These are phyloP conservation scores for Sigmodon hispidus DNA, from an alignment of 2,113 vertebrate species.

Conservation along the genomic window DNA sequence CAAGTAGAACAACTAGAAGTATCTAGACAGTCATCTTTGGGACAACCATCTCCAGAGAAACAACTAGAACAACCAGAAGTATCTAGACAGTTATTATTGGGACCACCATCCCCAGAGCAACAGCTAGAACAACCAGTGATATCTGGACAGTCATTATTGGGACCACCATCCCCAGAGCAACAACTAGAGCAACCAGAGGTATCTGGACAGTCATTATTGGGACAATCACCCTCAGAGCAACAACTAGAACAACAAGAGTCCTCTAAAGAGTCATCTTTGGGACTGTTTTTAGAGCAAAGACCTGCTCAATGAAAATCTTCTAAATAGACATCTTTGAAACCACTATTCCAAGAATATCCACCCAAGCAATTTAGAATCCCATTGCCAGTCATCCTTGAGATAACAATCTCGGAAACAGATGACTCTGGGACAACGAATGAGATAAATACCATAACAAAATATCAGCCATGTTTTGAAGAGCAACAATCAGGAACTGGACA, in stretches of 20 bases:
- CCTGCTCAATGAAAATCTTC: not conserved
- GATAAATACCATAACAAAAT: not conserved
- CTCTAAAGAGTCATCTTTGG: not conserved
- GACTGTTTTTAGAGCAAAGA: not conserved
- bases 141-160: not conserved
- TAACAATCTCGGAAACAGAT: not conserved
- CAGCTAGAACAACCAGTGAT: not conserved
- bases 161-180: not conserved
- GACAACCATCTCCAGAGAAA: not conserved
- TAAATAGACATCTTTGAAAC: not conserved
- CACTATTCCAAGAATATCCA: not conserved
- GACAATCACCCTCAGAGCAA: not conserved
- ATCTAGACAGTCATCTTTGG: not conserved
- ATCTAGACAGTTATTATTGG: not conserved
- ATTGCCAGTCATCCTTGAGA: not conserved
- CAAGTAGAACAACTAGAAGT: not conserved
- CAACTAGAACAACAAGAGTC: not conserved
- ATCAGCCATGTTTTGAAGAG: not conserved
- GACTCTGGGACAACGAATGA: not conserved
- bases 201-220: too few relatives aligned
- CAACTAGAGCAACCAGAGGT: not conserved
- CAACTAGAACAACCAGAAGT: not conserved
- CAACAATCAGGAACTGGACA: not conserved
- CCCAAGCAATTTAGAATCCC: not conserved
- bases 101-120: not conserved